A percentile compares a stretch with the other conserved stretches of the same genome.
phyloP scores from a whole-genome alignment of 2,113 vertebrate species.

The Rhodinocichla rosea region DNA sequence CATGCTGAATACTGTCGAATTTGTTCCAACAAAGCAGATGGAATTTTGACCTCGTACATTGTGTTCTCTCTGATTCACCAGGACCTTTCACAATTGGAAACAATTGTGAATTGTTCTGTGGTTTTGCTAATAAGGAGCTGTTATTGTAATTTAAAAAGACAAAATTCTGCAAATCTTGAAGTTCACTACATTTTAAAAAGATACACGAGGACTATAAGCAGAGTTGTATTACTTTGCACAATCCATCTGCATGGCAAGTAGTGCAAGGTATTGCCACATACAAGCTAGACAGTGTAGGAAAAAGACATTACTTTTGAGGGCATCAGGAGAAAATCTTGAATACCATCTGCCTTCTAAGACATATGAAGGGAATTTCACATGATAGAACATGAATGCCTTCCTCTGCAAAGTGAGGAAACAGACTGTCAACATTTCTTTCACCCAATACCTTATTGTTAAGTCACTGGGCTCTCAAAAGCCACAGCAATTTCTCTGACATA shows the following conservation, averaged over 20 bases:
- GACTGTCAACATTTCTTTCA: not conserved
- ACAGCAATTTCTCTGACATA: not conserved
- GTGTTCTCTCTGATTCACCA: not conserved
- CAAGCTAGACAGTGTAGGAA: not conserved
- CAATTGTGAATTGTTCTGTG: not conserved
- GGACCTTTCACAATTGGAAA: not conserved
- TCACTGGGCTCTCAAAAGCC: not conserved
- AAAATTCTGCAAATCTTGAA: not conserved
- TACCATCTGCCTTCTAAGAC: not conserved
- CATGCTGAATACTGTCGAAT: rapidly evolving
- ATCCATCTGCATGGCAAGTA: not conserved
- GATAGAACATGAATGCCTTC: not conserved
- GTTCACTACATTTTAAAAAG: not conserved
- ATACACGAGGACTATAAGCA: not conserved
- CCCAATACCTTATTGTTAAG: not conserved
- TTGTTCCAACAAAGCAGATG: not conserved
- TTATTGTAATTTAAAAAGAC: not conserved
- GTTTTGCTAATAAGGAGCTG: not conserved
- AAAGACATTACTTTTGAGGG: not conserved
- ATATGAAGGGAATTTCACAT: not conserved
- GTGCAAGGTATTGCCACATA: not conserved
- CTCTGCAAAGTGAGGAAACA: not conserved
- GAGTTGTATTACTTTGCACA: not conserved
- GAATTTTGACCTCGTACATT: not conserved
- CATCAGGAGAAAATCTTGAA: not conserved